These are phyloP conservation scores for Erpetoichthys calabaricus DNA, from an alignment of 2,797 vertebrate species.

Conservation along the genomic window DNA sequence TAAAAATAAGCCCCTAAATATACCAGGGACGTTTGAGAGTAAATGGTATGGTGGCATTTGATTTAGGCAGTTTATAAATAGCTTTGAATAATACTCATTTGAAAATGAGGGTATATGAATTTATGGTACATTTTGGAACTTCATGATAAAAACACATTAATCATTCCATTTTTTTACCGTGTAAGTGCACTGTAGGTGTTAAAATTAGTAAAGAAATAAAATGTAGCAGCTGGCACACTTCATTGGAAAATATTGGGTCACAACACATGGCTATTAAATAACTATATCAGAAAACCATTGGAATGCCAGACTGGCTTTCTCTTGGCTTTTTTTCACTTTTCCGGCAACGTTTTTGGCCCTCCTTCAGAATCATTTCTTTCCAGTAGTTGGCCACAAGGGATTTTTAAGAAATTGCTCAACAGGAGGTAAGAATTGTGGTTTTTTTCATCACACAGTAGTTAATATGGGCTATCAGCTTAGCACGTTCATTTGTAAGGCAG, in stretches of 20 bases:
- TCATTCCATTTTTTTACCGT: too few relatives aligned
- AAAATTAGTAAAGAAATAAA: conserved; percentile 18
- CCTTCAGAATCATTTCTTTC: conserved; percentile 23
- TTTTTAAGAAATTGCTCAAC: conserved; percentile 21
- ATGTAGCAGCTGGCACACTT: conserved; percentile 39
- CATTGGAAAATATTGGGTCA: conserved; percentile 50
- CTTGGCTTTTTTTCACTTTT: conserved; percentile 6
- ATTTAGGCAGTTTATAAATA: too few relatives aligned
- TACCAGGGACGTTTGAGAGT: too few relatives aligned
- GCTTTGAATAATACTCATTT: too few relatives aligned
- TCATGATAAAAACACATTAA: too few relatives aligned
- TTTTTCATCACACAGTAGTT: conserved; percentile 24
- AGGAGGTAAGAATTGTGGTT: conserved; percentile 18
- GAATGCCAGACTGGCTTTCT: conserved; percentile 25
- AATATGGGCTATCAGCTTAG: conserved; percentile 16
- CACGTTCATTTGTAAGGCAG: conserved; percentile 16
- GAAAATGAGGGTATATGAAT: too few relatives aligned
- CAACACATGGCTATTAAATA: conserved; percentile 39
- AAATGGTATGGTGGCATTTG: too few relatives aligned
- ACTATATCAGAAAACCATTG: conserved; percentile 42
- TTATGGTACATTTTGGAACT: too few relatives aligned
- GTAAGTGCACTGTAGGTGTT: too few relatives aligned
- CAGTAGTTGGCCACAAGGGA: conserved; percentile 27
- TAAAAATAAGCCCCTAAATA: too few relatives aligned
- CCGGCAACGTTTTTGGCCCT: conserved; percentile 17